Evolutionary conservation across 2,888 invertebrate species (phyloP), one percentile per base, ranked within the genome.

Genomic region (Proisotoma minuta): DNA sequence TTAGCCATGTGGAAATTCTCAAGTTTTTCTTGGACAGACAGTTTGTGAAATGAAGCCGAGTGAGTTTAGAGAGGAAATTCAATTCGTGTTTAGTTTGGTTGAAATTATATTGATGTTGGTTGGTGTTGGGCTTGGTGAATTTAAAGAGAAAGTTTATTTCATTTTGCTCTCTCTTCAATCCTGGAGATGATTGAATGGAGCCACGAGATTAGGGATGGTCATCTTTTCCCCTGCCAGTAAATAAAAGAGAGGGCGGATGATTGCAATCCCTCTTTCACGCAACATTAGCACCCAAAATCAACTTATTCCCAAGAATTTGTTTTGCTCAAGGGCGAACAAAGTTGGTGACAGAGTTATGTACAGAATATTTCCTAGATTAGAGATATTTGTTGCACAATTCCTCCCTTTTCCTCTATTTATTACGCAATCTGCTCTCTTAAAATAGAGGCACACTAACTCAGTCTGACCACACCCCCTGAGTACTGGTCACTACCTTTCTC

Each of bases 231-330:
- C n/a, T n/a, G n/a, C n/a, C n/a, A n/a, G n/a, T n/a, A n/a, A n/a
- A n/a, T n/a, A n/a, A n/a, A n/a, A n/a, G n/a, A n/a, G n/a, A n/a
- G n/a, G n/a, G n/a, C n/a, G n/a, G n/a, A n/a, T n/a, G n/a, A n/a
- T n/a, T n/a, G n/a, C n/a, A 61, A 61, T 68, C 57, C 58, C 61
- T 53, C 50, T 60, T 64, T 69, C 64, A 63, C 69, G 62, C 60
- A 62, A 64, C 69, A 69, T 69, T 69, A 69, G 59, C 61, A 58
- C 47, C 43, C 57, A 63, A 23, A 20, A 15, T 43, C 20, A 29
- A 22, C 23, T 56, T 26, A 56, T 20, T 26, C 29, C 24, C 28
- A 10, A 34, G 34, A 34, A 15, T 34, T 34, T 34, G 34, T n/a
- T n/a, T n/a, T n/a, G n/a, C n/a, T n/a, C n/a, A n/a, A n/a, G n/a